Conservation (phyloP, 35 echinoderm and acorn worm genomes). For the Stichopus chloronotus region DNA sequence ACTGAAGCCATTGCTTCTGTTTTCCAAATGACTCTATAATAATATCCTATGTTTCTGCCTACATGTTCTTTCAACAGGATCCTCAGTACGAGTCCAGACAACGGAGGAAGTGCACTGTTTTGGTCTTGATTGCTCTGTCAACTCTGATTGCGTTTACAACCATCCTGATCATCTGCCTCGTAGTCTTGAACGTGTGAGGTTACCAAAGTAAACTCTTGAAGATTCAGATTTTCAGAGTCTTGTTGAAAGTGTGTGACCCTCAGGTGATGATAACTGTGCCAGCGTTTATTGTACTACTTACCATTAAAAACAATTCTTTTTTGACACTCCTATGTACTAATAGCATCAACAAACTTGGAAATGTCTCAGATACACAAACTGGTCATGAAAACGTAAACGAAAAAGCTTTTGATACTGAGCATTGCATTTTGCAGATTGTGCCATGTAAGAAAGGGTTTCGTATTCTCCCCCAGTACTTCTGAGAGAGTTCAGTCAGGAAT, state of each 20-base stretch:
- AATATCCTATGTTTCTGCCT: not conserved
- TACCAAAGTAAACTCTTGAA: not conserved
- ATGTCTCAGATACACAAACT: too few relatives aligned
- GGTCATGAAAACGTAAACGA: too few relatives aligned
- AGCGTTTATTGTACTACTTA: not conserved
- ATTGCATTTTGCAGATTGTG: too few relatives aligned
- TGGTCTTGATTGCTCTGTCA: constrained; percentile 72
- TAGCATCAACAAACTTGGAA: too few relatives aligned
- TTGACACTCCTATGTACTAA: too few relatives aligned
- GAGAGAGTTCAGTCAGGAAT: too few relatives aligned
- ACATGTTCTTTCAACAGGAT: constrained; percentile 61
- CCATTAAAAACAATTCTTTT: not conserved
- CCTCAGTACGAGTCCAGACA: constrained; percentile 77
- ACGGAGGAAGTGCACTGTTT: constrained; percentile 68
- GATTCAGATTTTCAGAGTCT: not conserved
- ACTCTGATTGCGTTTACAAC: constrained; percentile 78
- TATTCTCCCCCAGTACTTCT: too few relatives aligned
- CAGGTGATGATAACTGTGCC: constrained; percentile 5
- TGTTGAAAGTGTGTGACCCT: not conserved
- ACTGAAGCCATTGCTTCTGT: too few relatives aligned
- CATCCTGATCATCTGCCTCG: constrained; percentile 77
- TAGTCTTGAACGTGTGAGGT: constrained; percentile 12
- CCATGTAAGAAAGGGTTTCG: too few relatives aligned
- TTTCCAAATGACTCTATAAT: not conserved
- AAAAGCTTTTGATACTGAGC: too few relatives aligned